Evolutionary conservation across 2,797 vertebrate genomes (phyloP).

Genomic region (Arnoldichthys spilopterus): DNA sequence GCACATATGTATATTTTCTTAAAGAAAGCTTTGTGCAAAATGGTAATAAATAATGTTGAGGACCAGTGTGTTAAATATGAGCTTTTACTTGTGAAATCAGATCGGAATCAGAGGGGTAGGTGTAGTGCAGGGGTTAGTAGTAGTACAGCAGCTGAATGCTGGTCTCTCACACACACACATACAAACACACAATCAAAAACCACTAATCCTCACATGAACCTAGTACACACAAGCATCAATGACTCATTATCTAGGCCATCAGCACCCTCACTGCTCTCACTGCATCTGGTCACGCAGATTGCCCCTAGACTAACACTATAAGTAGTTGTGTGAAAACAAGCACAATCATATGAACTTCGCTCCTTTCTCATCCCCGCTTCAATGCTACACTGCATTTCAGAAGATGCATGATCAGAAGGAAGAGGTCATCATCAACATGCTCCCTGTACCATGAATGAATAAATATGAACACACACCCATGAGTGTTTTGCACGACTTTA

Average conservation of each 20-base stretch:
- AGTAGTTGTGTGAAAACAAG: not conserved
- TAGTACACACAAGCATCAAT: slow-evolving; percentile 1
- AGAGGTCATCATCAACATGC: not conserved
- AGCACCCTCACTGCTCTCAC: slow-evolving; percentile 8
- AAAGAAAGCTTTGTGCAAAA: too few species aligned
- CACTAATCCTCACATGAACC: not conserved
- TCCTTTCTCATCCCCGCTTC: not conserved
- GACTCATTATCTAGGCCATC: not conserved
- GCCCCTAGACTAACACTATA: slow-evolving; percentile 12
- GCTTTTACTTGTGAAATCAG: too few species aligned
- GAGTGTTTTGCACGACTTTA: not conserved
- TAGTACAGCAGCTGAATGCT: too few species aligned
- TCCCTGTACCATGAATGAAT: not conserved
- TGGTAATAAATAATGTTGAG: too few species aligned
- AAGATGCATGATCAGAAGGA: not conserved
- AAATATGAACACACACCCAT: not conserved
- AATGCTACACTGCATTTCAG: not conserved
- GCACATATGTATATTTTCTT: too few species aligned
- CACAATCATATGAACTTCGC: slow-evolving; percentile 13
- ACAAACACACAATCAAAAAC: slow-evolving; percentile 1
- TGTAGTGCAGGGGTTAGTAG: too few species aligned
- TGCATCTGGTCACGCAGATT: not conserved
- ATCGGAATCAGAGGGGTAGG: too few species aligned
- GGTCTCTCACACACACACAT: not conserved
- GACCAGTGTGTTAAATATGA: too few species aligned